These are phyloP conservation scores for Setipinna tenuifilis DNA, from an alignment of 2,797 vertebrate species.

Conservation along the genomic window DNA sequence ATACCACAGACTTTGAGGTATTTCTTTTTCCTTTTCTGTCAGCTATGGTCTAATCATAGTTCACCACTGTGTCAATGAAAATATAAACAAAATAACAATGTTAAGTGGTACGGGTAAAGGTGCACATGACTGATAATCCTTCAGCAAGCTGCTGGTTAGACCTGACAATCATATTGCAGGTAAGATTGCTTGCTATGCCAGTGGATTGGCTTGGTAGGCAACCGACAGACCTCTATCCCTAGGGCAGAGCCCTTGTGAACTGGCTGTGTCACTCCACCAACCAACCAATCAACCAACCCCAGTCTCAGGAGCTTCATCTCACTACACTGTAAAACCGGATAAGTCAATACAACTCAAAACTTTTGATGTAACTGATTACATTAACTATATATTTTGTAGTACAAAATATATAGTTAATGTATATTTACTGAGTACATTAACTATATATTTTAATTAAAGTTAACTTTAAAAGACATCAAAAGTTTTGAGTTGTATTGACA, in stretches of 20 bases:
- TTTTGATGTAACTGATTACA: no score
- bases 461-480: no score
- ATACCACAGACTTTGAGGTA: not conserved
- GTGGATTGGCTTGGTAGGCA: not conserved
- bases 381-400: no score
- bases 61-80: not conserved
- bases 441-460: no score
- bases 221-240: not conserved
- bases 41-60: not conserved
- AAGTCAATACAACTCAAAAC: no score
- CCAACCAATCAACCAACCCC: not conserved
- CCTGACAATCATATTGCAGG: not conserved
- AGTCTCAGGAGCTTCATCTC: no score
- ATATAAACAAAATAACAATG: not conserved
- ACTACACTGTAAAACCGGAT: no score
- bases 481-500: no score
- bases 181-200: not conserved
- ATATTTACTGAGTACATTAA: no score
- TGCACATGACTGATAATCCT: not conserved
- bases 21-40: not conserved
- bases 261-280: not conserved
- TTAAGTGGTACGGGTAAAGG: not conserved
- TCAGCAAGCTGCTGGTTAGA: conserved; percentile 1
- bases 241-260: not conserved
- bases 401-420: no score